Evolutionary conservation across 2,113 vertebrate species (phyloP), one percentile per base, ranked within the genome.

Genomic region (Hydrochoerus hydrochaeris): DNA sequence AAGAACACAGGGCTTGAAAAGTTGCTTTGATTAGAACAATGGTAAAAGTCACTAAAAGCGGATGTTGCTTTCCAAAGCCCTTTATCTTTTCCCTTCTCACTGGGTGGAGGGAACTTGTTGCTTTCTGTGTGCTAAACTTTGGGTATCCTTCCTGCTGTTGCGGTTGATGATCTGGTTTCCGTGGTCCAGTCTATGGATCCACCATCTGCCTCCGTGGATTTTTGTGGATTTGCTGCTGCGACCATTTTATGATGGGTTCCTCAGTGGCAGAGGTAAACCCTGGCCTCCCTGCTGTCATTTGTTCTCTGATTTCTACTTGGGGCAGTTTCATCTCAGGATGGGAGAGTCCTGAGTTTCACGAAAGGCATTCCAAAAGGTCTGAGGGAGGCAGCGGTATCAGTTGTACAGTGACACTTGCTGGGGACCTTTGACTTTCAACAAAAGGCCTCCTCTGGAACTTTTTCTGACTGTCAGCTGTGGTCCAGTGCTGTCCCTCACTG

Each of bases 161-260:
- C n/a, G 32, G 38, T 75, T 44, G 32, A 49, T 30, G 60, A 46
- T 44, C 7, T 22, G 0, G 60, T 88, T 67, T 86, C 13, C 0
- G 0, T 20, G 92, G 20, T 57, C 14, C 44, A 41, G 49, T 26
- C 88, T 90, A 78, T 95, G 96, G 90, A 41, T 96, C 54, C 83
- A 57, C 57, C 35, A 52, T 12, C 69, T 24, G 41, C 60, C 0
- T 1, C 35, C 0, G 0, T 4, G 35, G 35, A 13, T 49, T 62
- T 57, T 58, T 77, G n/a, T 93, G 83, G 67, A 13, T 63, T 93
- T 80, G 41, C 67, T 0, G 0, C 16, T 13, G 44, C 22, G 63
- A 65, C 46, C 10, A 0, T 38, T 85, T 41, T 38, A 54, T 6
- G 44, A 67, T 57, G 38, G 77, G 22, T 80, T 85, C 92, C 57